phyloP scores from a whole-genome alignment of 2,888 invertebrate species.

The Dicyrtoma fusca region DNA sequence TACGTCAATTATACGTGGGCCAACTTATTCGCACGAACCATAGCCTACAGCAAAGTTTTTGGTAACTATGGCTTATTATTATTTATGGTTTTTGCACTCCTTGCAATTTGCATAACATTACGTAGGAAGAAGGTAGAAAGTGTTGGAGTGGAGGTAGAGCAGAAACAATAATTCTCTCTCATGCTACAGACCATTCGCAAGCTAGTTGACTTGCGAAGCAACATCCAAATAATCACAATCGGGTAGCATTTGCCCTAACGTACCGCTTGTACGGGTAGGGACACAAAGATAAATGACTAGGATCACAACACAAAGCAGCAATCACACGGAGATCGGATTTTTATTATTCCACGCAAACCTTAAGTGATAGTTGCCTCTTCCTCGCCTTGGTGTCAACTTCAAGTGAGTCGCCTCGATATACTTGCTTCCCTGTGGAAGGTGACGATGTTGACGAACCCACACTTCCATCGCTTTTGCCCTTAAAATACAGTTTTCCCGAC shows the following conservation, averaged over 20 bases:
- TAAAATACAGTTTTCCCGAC: slow-evolving; percentile 23
- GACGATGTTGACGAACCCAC: slow-evolving; percentile 14
- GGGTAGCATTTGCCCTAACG: neutral
- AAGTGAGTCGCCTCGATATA: slow-evolving; percentile 25
- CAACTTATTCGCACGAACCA: neutral
- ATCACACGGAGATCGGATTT: slow-evolving; percentile 5
- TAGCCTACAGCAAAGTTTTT: neutral
- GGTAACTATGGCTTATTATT: too few species aligned
- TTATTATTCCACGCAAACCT: slow-evolving; percentile 47
- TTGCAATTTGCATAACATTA: neutral
- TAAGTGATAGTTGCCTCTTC: slow-evolving; percentile 54
- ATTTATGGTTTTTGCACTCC: too few species aligned
- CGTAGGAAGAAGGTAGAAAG: slow-evolving; percentile 16
- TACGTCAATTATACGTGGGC: slow-evolving; percentile 5
- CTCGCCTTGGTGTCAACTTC: slow-evolving; percentile 40
- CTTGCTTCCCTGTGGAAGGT: slow-evolving; percentile 25
- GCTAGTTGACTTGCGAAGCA: neutral
- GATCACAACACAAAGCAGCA: slow-evolving; percentile 7
- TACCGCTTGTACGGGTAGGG: neutral
- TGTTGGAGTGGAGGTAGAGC: neutral
- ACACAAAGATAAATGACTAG: neutral
- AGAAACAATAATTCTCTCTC: too few species aligned
- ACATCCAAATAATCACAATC: neutral
- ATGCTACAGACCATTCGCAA: too few species aligned
- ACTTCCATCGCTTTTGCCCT: slow-evolving; percentile 34